Percentiles rank a stretch among this genome's conserved stretches.
Conservation (phyloP, 2,797 vertebrate genomes). For the Parauchenoglanis ngamensis region DNA sequence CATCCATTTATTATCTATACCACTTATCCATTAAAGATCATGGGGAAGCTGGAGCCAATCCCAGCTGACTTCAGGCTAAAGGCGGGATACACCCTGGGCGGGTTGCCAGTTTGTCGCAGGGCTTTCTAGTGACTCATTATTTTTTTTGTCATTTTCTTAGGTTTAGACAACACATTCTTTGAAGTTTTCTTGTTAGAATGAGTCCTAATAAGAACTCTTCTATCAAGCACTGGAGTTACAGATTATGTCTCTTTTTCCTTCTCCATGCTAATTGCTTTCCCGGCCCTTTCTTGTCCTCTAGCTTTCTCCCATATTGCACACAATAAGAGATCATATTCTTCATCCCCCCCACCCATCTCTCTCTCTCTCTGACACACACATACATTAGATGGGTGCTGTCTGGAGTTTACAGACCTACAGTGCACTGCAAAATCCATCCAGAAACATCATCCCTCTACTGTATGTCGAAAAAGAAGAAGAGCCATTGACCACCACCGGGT, state of each 20-base stretch:
- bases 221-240: background rate
- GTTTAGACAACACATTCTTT: background rate
- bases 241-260: background rate
- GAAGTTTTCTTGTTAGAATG: background rate
- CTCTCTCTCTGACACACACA: background rate
- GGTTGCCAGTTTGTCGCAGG: no score
- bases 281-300: background rate
- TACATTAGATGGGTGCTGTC: background rate
- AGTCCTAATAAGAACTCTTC: background rate
- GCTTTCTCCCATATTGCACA: constrained; percentile 4
- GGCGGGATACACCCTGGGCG: no score
- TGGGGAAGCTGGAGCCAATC: no score
- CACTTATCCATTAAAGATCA: no score
- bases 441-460: constrained; percentile 7
- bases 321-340: background rate
- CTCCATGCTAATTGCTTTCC: background rate
- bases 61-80: no score
- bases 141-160: background rate
- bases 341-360: background rate
- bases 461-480: background rate
- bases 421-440: background rate
- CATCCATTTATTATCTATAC: no score
- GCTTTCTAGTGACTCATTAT: background rate
- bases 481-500: background rate
- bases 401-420: background rate